Base-by-base conservation (phyloP, 2,113 vertebrate species). In the Callocephalon fimbriatum region DNA sequence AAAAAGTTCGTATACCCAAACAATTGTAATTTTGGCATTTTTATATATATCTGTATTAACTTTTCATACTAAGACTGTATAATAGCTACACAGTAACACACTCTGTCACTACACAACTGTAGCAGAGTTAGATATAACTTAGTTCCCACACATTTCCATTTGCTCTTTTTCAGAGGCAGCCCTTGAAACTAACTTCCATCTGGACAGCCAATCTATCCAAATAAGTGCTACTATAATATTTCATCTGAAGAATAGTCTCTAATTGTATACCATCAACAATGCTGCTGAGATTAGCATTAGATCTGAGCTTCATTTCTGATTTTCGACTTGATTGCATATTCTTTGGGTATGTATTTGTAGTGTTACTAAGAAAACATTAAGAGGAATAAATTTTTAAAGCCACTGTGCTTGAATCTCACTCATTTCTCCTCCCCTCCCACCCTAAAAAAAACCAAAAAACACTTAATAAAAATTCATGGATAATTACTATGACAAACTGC, bases 301-400 rank as follows among this genome's bases (percentile, higher is more conserved):
- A 93, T 78, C 32, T 37, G 27, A 85, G 80, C 27, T 84, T 81
- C 29, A 61, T 15, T 94, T 85, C 66, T 93, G 48, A 79, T 40
- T 20, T 88, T 93, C 7, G 5, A 72, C 66, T 95, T 94, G 80
- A 96, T 40, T 96, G 84, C 61, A 29, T 75, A 91, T 93, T 95
- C 70, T 97, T 63, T 42, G 51, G 42, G 7, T 74, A 66, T 2
- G 4, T 47, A 85, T 91, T 75, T 89, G 61, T 56, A 10, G 2
- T 37, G 84, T 87, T 87, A 84, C 50, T 91, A 93, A 84, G 77
- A 92, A 78, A 96, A 84, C 29, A 37, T 42, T 54, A 63, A 35
- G 59, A 88, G 50, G 50, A 95, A 92, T 84, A 94, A 83, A 84
- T 71, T 91, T 91, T 80, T 71, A 66, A 74, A 87, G 37, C 8